Conservation (phyloP, 1,140 invertebrate genomes). For the Saccostrea glomerata region DNA sequence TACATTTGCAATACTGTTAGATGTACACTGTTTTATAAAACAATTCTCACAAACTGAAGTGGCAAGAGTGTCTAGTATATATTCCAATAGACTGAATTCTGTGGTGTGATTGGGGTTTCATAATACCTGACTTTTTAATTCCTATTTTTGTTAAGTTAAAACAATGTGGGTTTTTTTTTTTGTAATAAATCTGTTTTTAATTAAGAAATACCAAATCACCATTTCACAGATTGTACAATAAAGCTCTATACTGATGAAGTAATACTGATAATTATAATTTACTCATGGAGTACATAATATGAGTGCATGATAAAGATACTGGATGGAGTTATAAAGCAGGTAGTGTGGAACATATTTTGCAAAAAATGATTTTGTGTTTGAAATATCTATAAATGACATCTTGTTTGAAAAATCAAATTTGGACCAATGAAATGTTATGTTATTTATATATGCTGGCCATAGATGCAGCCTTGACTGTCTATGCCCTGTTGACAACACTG, state of each 20-base stretch:
- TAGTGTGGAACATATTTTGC: not conserved
- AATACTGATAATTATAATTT: no score
- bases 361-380: not conserved
- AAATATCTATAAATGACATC: not conserved
- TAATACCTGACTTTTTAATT: not conserved
- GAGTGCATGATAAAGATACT: not conserved
- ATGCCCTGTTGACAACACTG: constrained; percentile 72
- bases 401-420: not conserved
- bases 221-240: no score
- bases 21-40: no score
- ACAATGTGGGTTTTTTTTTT: not conserved
- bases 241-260: no score
- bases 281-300: not conserved
- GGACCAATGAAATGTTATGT: not conserved
- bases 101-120: no score
- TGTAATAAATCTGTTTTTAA: not conserved
- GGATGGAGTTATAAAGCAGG: not conserved
- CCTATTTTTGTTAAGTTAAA: not conserved
- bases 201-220: no score
- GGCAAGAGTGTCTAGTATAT: no score
- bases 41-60: no score
- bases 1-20: no score
- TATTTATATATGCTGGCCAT: constrained; percentile 71
- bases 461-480: constrained; percentile 71
- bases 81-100: no score